Evolutionary conservation across 1,140 invertebrate species (phyloP).

Genomic region (Diprion similis): DNA sequence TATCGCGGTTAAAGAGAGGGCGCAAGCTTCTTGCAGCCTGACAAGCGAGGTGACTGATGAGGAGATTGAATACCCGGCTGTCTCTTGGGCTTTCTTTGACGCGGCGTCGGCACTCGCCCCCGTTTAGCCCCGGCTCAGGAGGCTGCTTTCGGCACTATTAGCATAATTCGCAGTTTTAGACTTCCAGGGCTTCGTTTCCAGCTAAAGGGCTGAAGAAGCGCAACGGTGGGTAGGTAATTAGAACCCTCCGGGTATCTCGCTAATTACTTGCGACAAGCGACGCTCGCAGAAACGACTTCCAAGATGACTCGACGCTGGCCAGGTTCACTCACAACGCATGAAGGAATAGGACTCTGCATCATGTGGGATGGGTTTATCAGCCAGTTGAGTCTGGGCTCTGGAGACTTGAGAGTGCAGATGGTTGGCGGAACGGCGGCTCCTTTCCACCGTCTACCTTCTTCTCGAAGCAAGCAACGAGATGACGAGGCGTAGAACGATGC

Average conservation of each 20-base stretch:
- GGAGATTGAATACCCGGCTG: not conserved
- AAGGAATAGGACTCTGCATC: too few relatives aligned
- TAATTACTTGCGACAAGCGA: constrained; percentile 10
- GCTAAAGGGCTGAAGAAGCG: constrained; percentile 24
- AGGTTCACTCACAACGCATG: too few relatives aligned
- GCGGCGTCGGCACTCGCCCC: not conserved
- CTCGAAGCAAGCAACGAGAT: constrained; percentile 13
- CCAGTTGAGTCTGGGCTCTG: too few relatives aligned
- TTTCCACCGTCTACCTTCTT: not conserved
- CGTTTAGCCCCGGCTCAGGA: not conserved
- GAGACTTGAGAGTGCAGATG: too few relatives aligned
- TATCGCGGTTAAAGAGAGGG: too few relatives aligned
- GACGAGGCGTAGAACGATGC: constrained; percentile 14
- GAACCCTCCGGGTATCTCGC: constrained; percentile 15
- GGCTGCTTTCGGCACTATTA: constrained; percentile 14
- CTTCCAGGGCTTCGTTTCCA: constrained; percentile 35
- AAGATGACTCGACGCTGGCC: too few relatives aligned
- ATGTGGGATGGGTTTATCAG: too few relatives aligned
- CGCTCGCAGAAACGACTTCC: not conserved
- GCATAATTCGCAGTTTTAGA: constrained; percentile 31
- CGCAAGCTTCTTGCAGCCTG: not conserved
- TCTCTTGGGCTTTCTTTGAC: too few relatives aligned
- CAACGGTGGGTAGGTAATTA: constrained; percentile 36
- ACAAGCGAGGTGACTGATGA: not conserved
- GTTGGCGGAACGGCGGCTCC: not conserved